Evolutionary conservation across 2,888 invertebrate genomes (phyloP).

Genomic region (Eupithecia inturbata): DNA sequence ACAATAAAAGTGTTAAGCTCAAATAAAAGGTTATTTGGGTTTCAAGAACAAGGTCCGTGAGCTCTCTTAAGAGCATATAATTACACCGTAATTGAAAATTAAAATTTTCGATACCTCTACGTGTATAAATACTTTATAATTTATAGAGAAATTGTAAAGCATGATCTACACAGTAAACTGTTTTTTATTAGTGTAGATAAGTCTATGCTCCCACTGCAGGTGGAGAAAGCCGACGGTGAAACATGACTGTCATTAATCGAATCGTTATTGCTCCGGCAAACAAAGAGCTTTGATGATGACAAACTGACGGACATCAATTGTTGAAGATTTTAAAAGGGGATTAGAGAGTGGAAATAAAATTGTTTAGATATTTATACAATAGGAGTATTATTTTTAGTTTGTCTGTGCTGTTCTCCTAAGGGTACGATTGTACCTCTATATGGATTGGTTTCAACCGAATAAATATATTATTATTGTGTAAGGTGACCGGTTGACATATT

Average conservation of each 20-base stretch:
- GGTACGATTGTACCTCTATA: too few relatives aligned
- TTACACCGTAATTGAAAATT: background rate
- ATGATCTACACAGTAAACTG: background rate
- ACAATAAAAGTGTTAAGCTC: too few relatives aligned
- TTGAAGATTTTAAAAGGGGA: slow-evolving; percentile 62
- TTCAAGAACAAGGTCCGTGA: too few relatives aligned
- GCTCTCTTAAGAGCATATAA: background rate
- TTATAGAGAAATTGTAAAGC: background rate
- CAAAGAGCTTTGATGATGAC: slow-evolving; percentile 73
- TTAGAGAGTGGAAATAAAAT: slow-evolving; percentile 1
- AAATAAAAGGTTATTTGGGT: too few relatives aligned
- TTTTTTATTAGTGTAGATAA: background rate
- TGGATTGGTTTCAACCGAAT: too few relatives aligned
- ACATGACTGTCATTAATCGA: slow-evolving; percentile 76
- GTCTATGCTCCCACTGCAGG: slow-evolving; percentile 41
- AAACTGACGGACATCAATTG: slow-evolving; percentile 72
- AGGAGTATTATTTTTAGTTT: background rate
- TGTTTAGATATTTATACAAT: background rate
- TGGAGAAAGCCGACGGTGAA: slow-evolving; percentile 71
- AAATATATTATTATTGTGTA: too few relatives aligned
- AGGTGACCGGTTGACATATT: too few relatives aligned
- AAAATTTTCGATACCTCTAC: background rate
- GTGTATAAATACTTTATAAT: background rate
- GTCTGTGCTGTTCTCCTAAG: too few relatives aligned
- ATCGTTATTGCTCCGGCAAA: slow-evolving; percentile 75